These are phyloP conservation scores for Cheilosia variabilis DNA, from an alignment of 2,888 invertebrate species.

Conservation along the genomic window DNA sequence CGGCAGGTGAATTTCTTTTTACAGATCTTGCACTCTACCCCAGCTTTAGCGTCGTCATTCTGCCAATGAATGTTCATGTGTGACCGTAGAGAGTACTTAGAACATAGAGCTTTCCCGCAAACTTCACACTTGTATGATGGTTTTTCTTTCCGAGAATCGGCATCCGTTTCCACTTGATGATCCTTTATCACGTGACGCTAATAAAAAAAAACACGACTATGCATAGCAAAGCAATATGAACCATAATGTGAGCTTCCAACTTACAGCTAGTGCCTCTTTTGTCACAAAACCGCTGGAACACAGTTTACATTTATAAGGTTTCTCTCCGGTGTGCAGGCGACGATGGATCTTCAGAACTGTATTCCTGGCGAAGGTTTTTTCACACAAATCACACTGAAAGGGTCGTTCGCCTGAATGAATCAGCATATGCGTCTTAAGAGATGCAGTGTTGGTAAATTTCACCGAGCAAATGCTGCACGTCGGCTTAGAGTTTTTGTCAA, in stretches of 20 bases:
- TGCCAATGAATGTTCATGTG: conserved; percentile 55
- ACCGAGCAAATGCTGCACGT: conserved; percentile 58
- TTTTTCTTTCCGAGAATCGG: conserved; percentile 14
- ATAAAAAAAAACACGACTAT: not conserved
- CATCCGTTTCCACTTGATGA: conserved; percentile 19
- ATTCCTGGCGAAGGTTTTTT: conserved; percentile 60
- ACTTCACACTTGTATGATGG: conserved; percentile 29
- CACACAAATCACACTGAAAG: conserved; percentile 64
- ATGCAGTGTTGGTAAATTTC: conserved; percentile 53
- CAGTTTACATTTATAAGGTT: conserved; percentile 54
- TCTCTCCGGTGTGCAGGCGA: conserved; percentile 62
- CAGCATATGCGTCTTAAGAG: conserved; percentile 64
- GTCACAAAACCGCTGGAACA: conserved; percentile 47
- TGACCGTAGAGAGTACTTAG: conserved; percentile 41
- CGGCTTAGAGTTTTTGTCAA: conserved; percentile 23
- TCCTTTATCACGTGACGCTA: conserved; percentile 65
- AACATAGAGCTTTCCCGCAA: conserved; percentile 47
- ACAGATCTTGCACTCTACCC: conserved; percentile 34
- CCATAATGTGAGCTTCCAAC: not conserved
- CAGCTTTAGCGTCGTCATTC: conserved; percentile 11
- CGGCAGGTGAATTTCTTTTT: conserved; percentile 54
- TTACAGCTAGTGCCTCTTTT: conserved; percentile 53
- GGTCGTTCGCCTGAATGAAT: conserved; percentile 69
- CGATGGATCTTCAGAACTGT: conserved; percentile 63
- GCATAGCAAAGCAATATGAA: not conserved